phyloP scores from a whole-genome alignment of 2,113 vertebrate genomes.

The Cnemophilus loriae region DNA sequence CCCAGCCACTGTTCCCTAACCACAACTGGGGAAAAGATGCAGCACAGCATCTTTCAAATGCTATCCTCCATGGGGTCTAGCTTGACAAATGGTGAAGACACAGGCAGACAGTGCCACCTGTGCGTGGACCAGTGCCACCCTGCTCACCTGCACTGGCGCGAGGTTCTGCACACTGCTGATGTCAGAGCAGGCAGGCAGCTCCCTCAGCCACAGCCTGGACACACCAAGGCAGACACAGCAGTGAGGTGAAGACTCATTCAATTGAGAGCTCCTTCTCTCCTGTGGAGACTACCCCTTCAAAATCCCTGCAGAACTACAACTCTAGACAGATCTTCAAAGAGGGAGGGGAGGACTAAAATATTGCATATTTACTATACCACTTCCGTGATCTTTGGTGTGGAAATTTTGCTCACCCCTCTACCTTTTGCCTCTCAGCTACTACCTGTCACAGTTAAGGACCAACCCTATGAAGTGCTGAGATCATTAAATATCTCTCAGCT shows the following conservation, averaged over 20 bases:
- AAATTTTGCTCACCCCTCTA: neutral
- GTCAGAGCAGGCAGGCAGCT: neutral
- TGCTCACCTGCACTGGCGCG: accelerated
- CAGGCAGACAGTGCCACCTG: neutral
- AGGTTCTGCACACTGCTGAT: neutral
- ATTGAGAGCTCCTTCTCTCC: neutral
- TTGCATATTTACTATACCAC: neutral
- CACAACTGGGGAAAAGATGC: neutral
- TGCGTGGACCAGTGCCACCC: neutral
- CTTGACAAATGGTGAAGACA: neutral
- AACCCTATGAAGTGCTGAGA: neutral
- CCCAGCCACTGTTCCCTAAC: neutral
- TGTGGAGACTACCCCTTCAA: neutral
- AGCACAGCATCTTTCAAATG: neutral
- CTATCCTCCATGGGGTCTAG: neutral
- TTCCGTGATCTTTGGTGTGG: neutral
- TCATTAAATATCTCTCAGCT: neutral
- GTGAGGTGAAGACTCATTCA: neutral
- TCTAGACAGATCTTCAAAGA: neutral
- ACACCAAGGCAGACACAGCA: neutral
- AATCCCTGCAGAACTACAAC: neutral
- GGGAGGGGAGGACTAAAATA: neutral
- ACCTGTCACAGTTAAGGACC: neutral
- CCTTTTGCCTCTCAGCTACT: neutral
- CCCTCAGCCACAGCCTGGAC: neutral